Base-by-base conservation (phyloP, 2,888 invertebrate species). In the Lasioglossum oenotherae region DNA sequence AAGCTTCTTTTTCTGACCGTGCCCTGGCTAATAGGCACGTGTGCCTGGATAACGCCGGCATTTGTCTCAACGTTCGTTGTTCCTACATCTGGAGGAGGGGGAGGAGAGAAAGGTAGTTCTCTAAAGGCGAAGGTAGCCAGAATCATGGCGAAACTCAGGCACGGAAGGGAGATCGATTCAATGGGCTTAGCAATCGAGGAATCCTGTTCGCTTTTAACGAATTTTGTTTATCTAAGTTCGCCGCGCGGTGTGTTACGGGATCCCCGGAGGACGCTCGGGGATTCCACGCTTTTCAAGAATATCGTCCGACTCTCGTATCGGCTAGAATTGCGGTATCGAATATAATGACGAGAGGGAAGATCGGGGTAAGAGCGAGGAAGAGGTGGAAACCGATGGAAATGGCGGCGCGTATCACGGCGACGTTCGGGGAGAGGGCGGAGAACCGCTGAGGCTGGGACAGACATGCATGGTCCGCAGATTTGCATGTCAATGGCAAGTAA, bases 401-500 rank as follows among this genome's bases (percentile, higher is more conserved):
- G 72, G 78, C 57, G 71, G 80, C 35, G 74, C 72, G 84, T 73
- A 80, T 41, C 80, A 75, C 49, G 83, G 76, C 60, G 78, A 60
- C 80, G 78, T 53, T 49, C 69, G 57, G 74, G 90, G 81, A 44
- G 12, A 10, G 19, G 38, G 38, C 38, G 69, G 69, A 38, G 69
- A 77, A 71, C 35, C 75, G 72, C 27, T 46, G 80, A 85, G 82
- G 84, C 81, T 80, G 85, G 88, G 89, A 88, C 88, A 89, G 90
- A 88, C 92, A 93, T 91, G 91, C 91, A 91, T 89, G 91, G 90
- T 82, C 90, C 91, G 85, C 88, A 84, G 91, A 95, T 95, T 95
- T 94, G 92, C 95, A 95, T 95, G 92, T 94, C 95, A 95, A 95
- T 95, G 92, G 93, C 91, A 91, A 93, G 94, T 95, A 95, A 95